phyloP scores from a whole-genome alignment of 2,797 vertebrate genomes.

The Coracias cyanogaster region DNA sequence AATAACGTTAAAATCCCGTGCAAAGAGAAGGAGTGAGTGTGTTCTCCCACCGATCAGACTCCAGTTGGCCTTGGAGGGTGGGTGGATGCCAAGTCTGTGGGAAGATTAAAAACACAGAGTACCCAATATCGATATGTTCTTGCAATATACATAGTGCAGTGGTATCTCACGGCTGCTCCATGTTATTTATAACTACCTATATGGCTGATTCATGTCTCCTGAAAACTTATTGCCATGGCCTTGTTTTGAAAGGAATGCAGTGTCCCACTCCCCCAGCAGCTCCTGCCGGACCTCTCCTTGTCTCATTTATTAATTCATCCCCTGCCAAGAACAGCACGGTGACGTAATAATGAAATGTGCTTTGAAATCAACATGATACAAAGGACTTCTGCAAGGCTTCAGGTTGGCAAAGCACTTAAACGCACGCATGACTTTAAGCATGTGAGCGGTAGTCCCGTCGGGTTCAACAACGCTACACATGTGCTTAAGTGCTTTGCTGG shows the following conservation, averaged over 20 bases:
- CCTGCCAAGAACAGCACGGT: slow-evolving; percentile 55
- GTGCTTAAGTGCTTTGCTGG: slow-evolving; percentile 74
- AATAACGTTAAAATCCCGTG: neutral
- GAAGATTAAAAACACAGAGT: neutral
- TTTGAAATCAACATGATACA: slow-evolving; percentile 72
- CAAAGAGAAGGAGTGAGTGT: accelerated
- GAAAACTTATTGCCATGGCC: slow-evolving; percentile 15
- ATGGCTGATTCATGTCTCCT: slow-evolving; percentile 40
- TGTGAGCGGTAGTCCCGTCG: slow-evolving; percentile 13
- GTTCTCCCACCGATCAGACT: neutral
- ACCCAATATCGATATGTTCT: neutral
- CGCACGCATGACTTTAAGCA: slow-evolving; percentile 55
- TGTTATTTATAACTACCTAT: slow-evolving; percentile 13
- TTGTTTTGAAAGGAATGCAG: slow-evolving; percentile 54
- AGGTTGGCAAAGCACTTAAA: slow-evolving; percentile 68
- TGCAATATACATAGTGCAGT: neutral
- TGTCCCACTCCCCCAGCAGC: slow-evolving; percentile 49
- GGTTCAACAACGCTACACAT: slow-evolving; percentile 59
- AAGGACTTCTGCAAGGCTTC: slow-evolving; percentile 70
- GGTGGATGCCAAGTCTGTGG: neutral
- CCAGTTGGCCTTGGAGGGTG: neutral
- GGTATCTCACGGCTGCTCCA: neutral
- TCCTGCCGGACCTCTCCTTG: slow-evolving; percentile 49
- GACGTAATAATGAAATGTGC: slow-evolving; percentile 63
- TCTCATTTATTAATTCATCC: slow-evolving; percentile 71